Percentiles rank a stretch among this genome's conserved stretches.
Evolutionary conservation across 2,797 vertebrate species (phyloP).

Genomic region (Cossypha niveicapilla): DNA sequence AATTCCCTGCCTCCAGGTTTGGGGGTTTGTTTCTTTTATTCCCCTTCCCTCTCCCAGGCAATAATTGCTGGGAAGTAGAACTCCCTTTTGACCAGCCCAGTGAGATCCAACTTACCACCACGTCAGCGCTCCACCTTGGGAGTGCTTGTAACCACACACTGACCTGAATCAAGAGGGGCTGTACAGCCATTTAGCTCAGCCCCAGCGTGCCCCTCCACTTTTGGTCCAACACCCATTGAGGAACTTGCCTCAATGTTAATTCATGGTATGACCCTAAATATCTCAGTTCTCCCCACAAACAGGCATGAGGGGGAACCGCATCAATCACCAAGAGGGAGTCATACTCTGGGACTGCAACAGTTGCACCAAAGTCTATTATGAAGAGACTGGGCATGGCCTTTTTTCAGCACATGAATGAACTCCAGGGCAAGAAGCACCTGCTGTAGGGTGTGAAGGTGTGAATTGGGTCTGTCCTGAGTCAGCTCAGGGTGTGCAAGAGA

Average conservation of each 20-base stretch:
- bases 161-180: not conserved
- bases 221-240: not conserved
- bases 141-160: not conserved
- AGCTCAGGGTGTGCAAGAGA: not conserved
- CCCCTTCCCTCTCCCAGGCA: not conserved
- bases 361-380: not conserved
- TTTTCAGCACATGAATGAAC: not conserved
- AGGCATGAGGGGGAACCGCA: not conserved
- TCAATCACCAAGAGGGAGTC: not conserved
- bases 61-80: not conserved
- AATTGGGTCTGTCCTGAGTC: not conserved
- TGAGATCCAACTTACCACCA: not conserved
- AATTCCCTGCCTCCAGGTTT: conserved; percentile 2
- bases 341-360: not conserved
- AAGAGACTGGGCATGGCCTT: not conserved
- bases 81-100: not conserved
- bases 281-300: accelerated
- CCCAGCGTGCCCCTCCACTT: not conserved
- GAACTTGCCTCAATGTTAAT: not conserved
- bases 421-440: not conserved
- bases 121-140: not conserved
- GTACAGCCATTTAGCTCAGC: not conserved
- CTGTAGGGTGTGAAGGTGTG: not conserved
- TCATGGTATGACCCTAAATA: not conserved
- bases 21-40: not conserved